A percentile compares a stretch with the other conserved stretches of the same genome.
Evolutionary conservation across 2,113 vertebrate genomes (phyloP).

Genomic region (Sula dactylatra): DNA sequence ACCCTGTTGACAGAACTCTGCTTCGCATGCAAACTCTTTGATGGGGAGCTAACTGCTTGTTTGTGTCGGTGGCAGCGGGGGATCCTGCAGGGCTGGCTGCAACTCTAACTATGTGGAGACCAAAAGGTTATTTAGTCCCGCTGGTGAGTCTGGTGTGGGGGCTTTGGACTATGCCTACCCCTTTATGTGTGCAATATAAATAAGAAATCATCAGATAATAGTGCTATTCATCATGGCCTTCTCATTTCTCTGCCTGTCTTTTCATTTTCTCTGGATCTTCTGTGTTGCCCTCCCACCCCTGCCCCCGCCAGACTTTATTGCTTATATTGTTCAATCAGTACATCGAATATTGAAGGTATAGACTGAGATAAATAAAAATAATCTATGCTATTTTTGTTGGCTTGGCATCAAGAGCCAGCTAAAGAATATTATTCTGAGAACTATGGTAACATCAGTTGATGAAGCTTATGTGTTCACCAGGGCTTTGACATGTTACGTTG

Average conservation of each 20-base stretch:
- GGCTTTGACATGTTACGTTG: not conserved
- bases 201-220: not conserved
- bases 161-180: not conserved
- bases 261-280: not conserved
- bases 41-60: not conserved
- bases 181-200: not conserved
- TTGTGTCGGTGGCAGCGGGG: fast-evolving
- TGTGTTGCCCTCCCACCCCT: not conserved
- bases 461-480: not conserved
- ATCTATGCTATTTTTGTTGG: not conserved
- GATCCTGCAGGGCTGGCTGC: not conserved
- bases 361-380: not conserved
- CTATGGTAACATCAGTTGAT: not conserved
- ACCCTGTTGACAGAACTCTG: not conserved
- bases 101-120: not conserved
- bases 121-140: not conserved
- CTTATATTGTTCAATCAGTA: not conserved
- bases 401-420: not conserved
- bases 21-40: fast-evolving
- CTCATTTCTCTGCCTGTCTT: not conserved
- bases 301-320: fast-evolving
- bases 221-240: not conserved
- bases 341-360: not conserved
- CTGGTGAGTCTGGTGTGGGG: not conserved
- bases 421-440: not conserved